phyloP scores from a whole-genome alignment of 2,888 invertebrate genomes.

The Portevinia maculata region DNA sequence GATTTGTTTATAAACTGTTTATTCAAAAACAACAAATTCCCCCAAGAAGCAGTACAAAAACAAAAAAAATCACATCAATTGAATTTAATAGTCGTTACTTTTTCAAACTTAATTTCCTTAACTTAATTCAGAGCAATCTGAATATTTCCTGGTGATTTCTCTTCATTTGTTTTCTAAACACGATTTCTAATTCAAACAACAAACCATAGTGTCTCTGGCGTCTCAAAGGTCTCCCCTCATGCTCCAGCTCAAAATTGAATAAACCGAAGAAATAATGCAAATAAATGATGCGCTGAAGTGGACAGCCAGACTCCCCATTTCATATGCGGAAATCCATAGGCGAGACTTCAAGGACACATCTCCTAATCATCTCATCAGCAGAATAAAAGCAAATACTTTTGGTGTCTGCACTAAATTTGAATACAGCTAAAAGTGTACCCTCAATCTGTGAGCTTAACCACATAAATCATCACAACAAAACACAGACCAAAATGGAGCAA shows the following conservation, averaged over 20 bases:
- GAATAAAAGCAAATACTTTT: constrained; percentile 70
- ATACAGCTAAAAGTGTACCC: constrained; percentile 42
- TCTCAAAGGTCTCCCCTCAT: not conserved
- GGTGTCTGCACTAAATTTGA: constrained; percentile 70
- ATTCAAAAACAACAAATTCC: no score
- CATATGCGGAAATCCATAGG: constrained; percentile 80
- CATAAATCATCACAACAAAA: constrained; percentile 1
- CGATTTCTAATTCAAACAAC: constrained; percentile 39
- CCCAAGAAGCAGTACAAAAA: no score
- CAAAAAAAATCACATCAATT: constrained; percentile 28
- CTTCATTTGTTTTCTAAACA: constrained; percentile 29
- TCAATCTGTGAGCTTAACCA: not conserved
- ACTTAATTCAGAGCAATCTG: constrained; percentile 28
- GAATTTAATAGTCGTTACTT: not conserved
- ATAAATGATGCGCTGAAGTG: constrained; percentile 65
- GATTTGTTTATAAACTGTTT: no score
- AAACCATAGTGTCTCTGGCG: constrained; percentile 1
- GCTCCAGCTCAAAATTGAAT: constrained; percentile 12
- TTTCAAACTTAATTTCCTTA: constrained; percentile 14
- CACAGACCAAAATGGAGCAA: constrained; percentile 10
- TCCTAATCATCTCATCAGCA: constrained; percentile 76
- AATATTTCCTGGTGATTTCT: constrained; percentile 49
- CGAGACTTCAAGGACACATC: constrained; percentile 81
- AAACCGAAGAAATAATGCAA: constrained; percentile 28
- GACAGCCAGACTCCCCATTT: constrained; percentile 72